Evolutionary conservation across 2,888 invertebrate species (phyloP).

Genomic region (Tineola bisselliella): DNA sequence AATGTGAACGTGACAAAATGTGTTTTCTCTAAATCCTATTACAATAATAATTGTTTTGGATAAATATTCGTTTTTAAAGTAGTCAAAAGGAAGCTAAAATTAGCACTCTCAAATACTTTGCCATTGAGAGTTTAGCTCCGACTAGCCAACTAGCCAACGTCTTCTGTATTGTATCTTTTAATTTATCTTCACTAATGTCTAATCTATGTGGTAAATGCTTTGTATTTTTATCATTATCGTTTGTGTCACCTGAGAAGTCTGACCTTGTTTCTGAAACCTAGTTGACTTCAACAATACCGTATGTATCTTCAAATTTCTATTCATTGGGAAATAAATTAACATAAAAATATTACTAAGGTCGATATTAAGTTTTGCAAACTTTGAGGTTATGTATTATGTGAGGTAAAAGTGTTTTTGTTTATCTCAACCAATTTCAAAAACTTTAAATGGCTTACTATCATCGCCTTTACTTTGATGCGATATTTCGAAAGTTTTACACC

Average conservation of each 20-base stretch:
- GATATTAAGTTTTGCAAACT: background rate
- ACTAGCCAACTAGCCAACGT: too few relatives aligned
- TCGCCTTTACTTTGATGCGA: too few relatives aligned
- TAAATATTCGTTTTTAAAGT: background rate
- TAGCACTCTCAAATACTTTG: too few relatives aligned
- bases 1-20: constrained; percentile 1
- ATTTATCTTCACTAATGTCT: background rate
- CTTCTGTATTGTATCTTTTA: background rate
- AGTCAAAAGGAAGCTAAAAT: too few relatives aligned
- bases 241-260: constrained; percentile 2
- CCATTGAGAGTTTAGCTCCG: too few relatives aligned
- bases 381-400: too few relatives aligned
- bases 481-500: too few relatives aligned
- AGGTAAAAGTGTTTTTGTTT: too few relatives aligned
- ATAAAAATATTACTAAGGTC: background rate
- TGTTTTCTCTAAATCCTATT: too few relatives aligned
- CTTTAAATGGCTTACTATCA: too few relatives aligned
- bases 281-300: constrained; percentile 20
- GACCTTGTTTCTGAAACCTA: constrained; percentile 28
- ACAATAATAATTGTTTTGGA: background rate
- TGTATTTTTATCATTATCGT: background rate
- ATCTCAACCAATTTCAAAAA: too few relatives aligned
- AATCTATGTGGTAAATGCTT: background rate
- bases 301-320: constrained; percentile 18
- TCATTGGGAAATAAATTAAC: background rate